A percentile compares a stretch with the other conserved stretches of the same genome.
phyloP scores from a whole-genome alignment of 1,140 invertebrate genomes.

The Uloborus diversus region DNA sequence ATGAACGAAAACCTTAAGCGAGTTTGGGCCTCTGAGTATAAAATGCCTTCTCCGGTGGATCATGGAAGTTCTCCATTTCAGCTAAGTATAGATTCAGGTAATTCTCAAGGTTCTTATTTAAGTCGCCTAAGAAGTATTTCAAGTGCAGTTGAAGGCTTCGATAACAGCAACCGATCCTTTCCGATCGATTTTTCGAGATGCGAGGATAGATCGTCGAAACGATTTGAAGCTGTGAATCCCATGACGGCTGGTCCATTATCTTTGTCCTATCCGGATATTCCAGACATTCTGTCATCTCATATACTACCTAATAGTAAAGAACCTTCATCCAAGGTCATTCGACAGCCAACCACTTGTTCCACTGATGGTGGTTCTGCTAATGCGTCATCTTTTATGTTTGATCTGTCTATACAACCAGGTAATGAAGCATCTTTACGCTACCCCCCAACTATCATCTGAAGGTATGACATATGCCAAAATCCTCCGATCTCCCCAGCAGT shows the following conservation, averaged over 20 bases:
- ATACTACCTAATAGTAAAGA: constrained; percentile 4
- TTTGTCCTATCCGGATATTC: constrained; percentile 43
- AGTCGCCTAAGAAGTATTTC: constrained; percentile 28
- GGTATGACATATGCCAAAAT: constrained; percentile 50
- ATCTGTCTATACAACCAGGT: constrained; percentile 15
- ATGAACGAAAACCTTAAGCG: neutral
- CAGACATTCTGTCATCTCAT: constrained; percentile 29
- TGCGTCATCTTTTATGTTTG: constrained; percentile 19
- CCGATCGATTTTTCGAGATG: constrained; percentile 1
- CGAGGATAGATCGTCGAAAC: neutral
- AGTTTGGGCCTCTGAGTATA: constrained; percentile 17
- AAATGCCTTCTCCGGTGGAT: neutral
- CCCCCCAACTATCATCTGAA: constrained; percentile 37
- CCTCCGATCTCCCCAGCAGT: constrained; percentile 41
- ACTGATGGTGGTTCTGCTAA: neutral
- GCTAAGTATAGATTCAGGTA: neutral
- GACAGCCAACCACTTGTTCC: constrained; percentile 17
- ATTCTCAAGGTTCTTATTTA: constrained; percentile 22
- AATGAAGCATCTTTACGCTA: constrained; percentile 21
- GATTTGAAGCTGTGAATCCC: neutral
- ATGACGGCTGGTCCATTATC: constrained; percentile 26
- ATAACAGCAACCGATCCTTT: neutral
- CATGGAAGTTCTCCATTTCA: neutral
- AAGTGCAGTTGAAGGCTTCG: neutral
- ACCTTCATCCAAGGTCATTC: constrained; percentile 27